These are phyloP conservation scores for Smutsia gigantea DNA, from an alignment of 2,797 vertebrate species.

Conservation along the genomic window DNA sequence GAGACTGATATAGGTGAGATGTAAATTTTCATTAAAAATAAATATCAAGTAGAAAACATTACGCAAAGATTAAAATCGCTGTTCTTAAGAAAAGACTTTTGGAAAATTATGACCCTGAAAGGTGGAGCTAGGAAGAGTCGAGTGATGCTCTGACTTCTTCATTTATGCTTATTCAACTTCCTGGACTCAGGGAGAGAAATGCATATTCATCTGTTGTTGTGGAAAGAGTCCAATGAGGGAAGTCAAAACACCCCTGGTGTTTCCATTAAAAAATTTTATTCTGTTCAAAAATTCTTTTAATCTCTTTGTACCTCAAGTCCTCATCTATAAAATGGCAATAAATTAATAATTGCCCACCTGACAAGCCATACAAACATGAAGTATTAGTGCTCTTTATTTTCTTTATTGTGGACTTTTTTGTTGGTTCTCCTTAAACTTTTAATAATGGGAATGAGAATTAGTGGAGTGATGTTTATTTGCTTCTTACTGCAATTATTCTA, in stretches of 20 bases:
- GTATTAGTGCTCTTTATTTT: not conserved
- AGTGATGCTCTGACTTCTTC: not conserved
- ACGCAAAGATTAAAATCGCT: not conserved
- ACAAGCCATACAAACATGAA: not conserved
- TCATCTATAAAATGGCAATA: not conserved
- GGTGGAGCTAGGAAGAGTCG: not conserved
- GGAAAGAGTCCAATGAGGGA: not conserved
- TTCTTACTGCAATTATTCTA: not conserved
- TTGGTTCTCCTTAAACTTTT: conserved; percentile 21
- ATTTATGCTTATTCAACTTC: not conserved
- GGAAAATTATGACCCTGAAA: not conserved
- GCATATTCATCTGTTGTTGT: not conserved
- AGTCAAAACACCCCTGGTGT: not conserved
- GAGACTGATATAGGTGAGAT: not conserved
- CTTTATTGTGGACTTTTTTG: not conserved
- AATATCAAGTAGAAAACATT: not conserved
- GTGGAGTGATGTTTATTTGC: not conserved
- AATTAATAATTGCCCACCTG: not conserved
- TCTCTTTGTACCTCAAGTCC: not conserved
- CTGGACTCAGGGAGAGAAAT: not conserved
- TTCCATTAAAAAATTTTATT: not conserved
- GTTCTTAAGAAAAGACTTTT: not conserved
- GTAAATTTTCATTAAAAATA: not conserved
- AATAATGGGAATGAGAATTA: not conserved
- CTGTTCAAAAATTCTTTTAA: not conserved